Conservation (phyloP, 2,113 vertebrate genomes). For the Heliornis fulica region DNA sequence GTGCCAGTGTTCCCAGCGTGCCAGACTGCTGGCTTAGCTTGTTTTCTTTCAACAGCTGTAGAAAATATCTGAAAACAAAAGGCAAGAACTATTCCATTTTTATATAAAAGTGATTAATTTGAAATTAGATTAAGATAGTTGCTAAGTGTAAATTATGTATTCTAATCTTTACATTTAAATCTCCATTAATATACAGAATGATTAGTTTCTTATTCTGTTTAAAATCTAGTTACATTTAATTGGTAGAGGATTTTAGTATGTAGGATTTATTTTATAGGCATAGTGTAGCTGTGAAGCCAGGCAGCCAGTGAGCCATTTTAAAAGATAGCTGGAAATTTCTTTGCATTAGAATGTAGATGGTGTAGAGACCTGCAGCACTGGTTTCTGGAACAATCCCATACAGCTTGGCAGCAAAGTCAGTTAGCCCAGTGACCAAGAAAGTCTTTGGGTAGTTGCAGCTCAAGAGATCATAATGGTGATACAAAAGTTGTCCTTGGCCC, state of each 20-base stretch:
- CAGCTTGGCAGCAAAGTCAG: background rate
- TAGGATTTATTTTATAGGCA: background rate
- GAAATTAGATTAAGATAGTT: background rate
- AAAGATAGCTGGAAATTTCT: background rate
- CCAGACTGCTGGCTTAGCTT: slow-evolving; percentile 15
- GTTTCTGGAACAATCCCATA: background rate
- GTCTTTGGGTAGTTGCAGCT: background rate
- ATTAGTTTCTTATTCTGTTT: background rate
- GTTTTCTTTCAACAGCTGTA: slow-evolving; percentile 11
- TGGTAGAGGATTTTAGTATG: background rate
- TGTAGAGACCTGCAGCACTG: background rate
- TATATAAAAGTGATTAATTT: background rate
- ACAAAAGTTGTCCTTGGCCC: background rate
- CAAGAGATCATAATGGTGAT: background rate
- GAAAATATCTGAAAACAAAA: slow-evolving; percentile 17
- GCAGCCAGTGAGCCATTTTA: background rate
- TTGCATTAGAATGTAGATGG: background rate
- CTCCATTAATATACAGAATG: background rate
- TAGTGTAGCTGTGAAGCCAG: background rate
- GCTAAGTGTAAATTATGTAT: background rate
- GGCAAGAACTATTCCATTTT: background rate
- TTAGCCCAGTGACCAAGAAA: background rate
- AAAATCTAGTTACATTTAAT: background rate
- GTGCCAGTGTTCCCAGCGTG: slow-evolving; percentile 39
- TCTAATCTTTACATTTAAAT: background rate